Conservation (phyloP, 30 jellyfish, hydroid and myxozoan species). For the Chrysaora quinquecirrha region DNA sequence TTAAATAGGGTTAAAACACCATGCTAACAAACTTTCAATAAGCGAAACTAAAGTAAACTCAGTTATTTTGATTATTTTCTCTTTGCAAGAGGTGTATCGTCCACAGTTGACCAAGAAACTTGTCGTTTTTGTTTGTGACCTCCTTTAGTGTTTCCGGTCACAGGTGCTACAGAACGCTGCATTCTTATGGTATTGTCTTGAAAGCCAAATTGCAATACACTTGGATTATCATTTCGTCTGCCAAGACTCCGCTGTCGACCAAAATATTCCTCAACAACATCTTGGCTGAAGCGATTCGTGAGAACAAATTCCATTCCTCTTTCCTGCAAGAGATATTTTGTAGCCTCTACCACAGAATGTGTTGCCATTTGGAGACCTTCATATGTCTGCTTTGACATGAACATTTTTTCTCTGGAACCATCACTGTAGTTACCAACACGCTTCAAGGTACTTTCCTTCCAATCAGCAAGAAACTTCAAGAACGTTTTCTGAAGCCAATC, state of each 20-base stretch:
- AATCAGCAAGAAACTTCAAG: constrained; percentile 32
- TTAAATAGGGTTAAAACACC: background rate
- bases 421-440: constrained; percentile 21
- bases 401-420: constrained; percentile 39
- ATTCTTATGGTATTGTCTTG: constrained; percentile 44
- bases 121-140: too few relatives aligned
- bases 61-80: background rate
- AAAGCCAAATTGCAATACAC: constrained; percentile 29
- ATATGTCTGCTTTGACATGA: constrained; percentile 55
- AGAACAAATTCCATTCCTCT: constrained; percentile 47
- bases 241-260: too few relatives aligned
- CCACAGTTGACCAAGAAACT: constrained; percentile 13
- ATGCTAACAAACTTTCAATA: background rate
- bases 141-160: too few relatives aligned
- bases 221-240: constrained; percentile 46
- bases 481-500: too few relatives aligned
- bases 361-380: constrained; percentile 48
- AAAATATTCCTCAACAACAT: too few relatives aligned
- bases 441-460: constrained; percentile 34
- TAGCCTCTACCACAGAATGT: constrained; percentile 25
- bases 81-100: constrained; percentile 10
- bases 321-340: constrained; percentile 14
- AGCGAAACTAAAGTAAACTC: background rate
- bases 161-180: constrained; percentile 44
- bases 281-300: constrained; percentile 34